Evolutionary conservation across 2,113 vertebrate species (phyloP).

Genomic region (Plestiodon gilberti): DNA sequence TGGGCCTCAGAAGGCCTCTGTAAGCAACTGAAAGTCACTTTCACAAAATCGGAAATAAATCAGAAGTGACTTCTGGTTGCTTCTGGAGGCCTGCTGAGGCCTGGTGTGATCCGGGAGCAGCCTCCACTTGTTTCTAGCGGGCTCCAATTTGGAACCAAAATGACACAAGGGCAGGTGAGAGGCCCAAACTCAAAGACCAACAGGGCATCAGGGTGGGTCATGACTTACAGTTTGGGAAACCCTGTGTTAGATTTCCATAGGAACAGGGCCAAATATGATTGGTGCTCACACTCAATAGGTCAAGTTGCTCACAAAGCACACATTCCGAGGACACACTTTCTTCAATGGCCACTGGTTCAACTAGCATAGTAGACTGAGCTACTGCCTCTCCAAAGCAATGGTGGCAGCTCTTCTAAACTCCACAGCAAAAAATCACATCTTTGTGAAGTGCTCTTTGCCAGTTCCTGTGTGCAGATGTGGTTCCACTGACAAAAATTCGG

Average conservation of each 20-base stretch:
- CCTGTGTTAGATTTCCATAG: background rate
- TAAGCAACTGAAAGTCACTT: too few species aligned
- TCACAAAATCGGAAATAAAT: too few species aligned
- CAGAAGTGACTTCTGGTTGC: too few species aligned
- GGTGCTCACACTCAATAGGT: background rate
- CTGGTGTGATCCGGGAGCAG: too few species aligned
- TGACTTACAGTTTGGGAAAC: too few species aligned
- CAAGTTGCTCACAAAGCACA: background rate
- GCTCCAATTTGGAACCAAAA: too few species aligned
- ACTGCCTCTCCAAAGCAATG: background rate
- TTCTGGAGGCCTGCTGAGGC: too few species aligned
- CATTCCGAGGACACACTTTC: background rate
- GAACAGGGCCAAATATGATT: background rate
- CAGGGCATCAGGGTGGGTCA: too few species aligned
- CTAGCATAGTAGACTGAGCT: background rate
- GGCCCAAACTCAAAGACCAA: too few species aligned
- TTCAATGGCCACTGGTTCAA: background rate
- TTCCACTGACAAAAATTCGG: background rate
- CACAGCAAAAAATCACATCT: background rate
- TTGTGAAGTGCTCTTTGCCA: background rate
- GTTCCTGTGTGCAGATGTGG: background rate
- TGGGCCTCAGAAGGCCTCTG: too few species aligned
- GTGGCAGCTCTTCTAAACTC: background rate
- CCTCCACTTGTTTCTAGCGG: too few species aligned
- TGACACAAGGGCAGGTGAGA: too few species aligned